Evolutionary conservation across 23 tunicate species (phyloP).

Genomic region (Ciona savignyi): DNA sequence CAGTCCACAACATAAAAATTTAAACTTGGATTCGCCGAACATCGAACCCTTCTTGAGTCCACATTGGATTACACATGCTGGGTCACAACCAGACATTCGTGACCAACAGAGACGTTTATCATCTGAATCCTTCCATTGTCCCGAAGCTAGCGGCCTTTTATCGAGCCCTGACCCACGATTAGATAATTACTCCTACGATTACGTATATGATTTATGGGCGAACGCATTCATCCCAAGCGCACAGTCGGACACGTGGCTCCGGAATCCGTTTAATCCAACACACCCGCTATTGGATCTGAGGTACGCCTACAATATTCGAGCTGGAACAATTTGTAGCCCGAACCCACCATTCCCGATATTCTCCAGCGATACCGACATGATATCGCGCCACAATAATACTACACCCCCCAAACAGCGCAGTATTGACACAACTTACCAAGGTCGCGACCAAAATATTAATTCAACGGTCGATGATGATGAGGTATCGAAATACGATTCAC

Average conservation of each 20-base stretch:
- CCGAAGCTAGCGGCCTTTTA: too few relatives aligned
- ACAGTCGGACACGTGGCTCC: neutral
- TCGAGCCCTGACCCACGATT: too few relatives aligned
- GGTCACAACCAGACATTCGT: too few relatives aligned
- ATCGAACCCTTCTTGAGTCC: too few relatives aligned
- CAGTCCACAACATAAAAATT: too few relatives aligned
- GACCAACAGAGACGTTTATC: too few relatives aligned
- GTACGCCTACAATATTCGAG: constrained; percentile 25
- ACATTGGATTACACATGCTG: too few relatives aligned
- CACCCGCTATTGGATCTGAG: constrained; percentile 24
- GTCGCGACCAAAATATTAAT: neutral
- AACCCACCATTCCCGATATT: constrained; percentile 4
- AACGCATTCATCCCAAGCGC: too few relatives aligned
- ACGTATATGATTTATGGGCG: too few relatives aligned
- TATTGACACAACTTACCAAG: neutral
- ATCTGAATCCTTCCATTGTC: too few relatives aligned
- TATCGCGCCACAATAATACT: neutral
- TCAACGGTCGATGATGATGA: neutral
- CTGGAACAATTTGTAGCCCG: constrained; percentile 11
- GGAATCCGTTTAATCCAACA: neutral
- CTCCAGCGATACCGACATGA: neutral
- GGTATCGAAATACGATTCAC: neutral
- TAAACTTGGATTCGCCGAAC: too few relatives aligned
- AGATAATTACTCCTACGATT: too few relatives aligned
- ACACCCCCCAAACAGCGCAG: neutral